Conservation (phyloP, 2,797 vertebrate genomes). For the Syngnathus acus region DNA sequence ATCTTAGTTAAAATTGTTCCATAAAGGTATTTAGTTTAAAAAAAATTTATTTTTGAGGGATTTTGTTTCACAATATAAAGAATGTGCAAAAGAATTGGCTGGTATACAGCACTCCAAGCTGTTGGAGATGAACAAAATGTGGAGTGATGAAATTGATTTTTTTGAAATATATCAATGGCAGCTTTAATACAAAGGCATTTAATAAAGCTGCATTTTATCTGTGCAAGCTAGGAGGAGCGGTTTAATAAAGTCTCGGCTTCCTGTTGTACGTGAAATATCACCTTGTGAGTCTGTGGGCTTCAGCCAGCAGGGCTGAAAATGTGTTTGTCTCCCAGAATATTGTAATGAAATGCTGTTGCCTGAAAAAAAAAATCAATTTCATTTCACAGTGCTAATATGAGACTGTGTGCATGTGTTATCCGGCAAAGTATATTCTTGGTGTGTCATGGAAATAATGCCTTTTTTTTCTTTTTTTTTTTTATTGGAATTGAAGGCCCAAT, state of each 20-base stretch:
- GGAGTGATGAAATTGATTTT: conserved; percentile 32
- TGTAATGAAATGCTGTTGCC: too few species aligned
- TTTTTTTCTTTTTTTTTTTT: neutral
- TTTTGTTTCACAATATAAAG: neutral
- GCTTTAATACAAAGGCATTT: conserved; percentile 46
- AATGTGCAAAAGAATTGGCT: neutral
- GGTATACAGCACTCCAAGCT: conserved; percentile 12
- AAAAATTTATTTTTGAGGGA: neutral
- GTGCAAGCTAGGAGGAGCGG: conserved; percentile 33
- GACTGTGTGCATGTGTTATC: neutral
- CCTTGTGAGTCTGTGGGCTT: neutral
- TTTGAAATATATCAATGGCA: conserved; percentile 48
- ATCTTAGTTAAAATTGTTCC: too few species aligned
- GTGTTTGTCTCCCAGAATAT: conserved; percentile 7
- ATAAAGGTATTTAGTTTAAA: too few species aligned
- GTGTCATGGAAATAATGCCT: neutral
- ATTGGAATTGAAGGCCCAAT: neutral
- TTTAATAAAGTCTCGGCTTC: conserved; percentile 32
- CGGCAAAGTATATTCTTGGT: neutral
- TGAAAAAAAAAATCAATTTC: neutral
- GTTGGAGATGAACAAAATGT: conserved; percentile 16
- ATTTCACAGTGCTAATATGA: neutral
- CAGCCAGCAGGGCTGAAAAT: conserved; percentile 2
- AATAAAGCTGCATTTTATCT: conserved; percentile 50
- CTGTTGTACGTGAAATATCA: conserved; percentile 5